phyloP scores from a whole-genome alignment of 2,888 invertebrate species.

The Drosophila cognata region DNA sequence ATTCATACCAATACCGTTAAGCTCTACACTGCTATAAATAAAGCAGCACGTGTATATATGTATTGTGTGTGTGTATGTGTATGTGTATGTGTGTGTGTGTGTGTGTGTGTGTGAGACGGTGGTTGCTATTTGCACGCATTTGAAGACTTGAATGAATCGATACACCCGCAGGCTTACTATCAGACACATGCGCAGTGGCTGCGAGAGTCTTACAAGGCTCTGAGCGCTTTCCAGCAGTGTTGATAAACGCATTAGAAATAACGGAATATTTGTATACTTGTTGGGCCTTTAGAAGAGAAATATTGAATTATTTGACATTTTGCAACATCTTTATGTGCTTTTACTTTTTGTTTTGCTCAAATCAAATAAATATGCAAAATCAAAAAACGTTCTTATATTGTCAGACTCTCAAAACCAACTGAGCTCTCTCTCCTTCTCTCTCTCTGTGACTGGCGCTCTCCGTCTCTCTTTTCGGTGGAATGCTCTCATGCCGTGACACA shows the following conservation, averaged over 20 bases:
- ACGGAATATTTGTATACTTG: slow-evolving; percentile 35
- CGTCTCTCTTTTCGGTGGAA: background rate
- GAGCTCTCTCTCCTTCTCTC: slow-evolving; percentile 11
- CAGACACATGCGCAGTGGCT: slow-evolving; percentile 55
- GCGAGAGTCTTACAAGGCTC: slow-evolving; percentile 5
- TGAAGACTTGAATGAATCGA: slow-evolving; percentile 71
- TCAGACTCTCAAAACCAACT: background rate
- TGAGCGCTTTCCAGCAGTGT: slow-evolving; percentile 50
- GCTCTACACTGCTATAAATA: slow-evolving; percentile 40
- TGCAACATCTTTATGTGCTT: too few relatives aligned
- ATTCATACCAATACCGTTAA: slow-evolving; percentile 27
- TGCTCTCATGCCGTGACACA: slow-evolving; percentile 51
- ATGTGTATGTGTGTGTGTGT: slow-evolving; percentile 6
- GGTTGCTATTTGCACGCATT: slow-evolving; percentile 44
- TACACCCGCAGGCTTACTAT: slow-evolving; percentile 56
- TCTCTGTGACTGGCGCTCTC: background rate
- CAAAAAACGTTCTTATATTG: background rate
- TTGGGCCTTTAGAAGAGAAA: background rate
- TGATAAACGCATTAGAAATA: slow-evolving; percentile 41
- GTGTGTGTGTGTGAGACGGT: slow-evolving; percentile 32
- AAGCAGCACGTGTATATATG: slow-evolving; percentile 5
- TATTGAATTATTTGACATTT: background rate
- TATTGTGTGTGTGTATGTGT: slow-evolving; percentile 7
- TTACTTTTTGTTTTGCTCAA: background rate
- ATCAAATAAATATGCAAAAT: background rate